Evolutionary conservation across 2,797 vertebrate genomes (phyloP).

Genomic region (Nannoperca obscura): DNA sequence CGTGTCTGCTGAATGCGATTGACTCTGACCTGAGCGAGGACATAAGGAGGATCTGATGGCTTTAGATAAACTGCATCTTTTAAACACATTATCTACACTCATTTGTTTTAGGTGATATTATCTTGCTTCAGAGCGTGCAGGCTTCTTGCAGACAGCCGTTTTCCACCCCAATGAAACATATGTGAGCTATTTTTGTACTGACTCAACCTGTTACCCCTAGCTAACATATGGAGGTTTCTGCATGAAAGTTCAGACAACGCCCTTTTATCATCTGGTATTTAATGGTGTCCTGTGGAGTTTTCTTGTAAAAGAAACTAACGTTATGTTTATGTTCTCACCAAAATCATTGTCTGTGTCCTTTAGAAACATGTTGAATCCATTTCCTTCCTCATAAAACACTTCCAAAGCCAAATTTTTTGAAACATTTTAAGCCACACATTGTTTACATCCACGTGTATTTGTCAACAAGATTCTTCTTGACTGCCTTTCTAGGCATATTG

Average conservation of each 20-base stretch:
- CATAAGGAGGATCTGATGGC: conserved; percentile 19
- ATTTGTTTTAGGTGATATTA: not conserved
- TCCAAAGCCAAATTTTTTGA: not conserved
- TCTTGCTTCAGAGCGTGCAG: conserved; percentile 17
- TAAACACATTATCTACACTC: not conserved
- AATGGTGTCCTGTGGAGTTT: not conserved
- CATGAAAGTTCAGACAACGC: conserved; percentile 8
- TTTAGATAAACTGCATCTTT: conserved; percentile 11
- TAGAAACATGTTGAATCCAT: too few relatives aligned
- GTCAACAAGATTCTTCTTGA: not conserved
- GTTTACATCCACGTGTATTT: not conserved
- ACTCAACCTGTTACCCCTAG: conserved; percentile 16
- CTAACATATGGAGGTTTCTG: conserved; percentile 23
- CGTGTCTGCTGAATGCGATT: conserved; percentile 3
- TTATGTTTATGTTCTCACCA: not conserved
- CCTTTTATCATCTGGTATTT: conserved; percentile 8
- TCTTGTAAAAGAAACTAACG: not conserved
- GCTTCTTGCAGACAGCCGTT: not conserved
- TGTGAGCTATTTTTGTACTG: conserved; percentile 21
- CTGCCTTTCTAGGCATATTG: not conserved
- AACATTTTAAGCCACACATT: not conserved
- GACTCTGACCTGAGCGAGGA: conserved; percentile 11
- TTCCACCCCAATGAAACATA: conserved; percentile 6
- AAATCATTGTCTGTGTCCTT: not conserved
- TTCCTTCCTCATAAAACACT: not conserved